Evolutionary conservation across 1,140 invertebrate genomes (phyloP), one percentile per base, ranked within the genome.

Genomic region (Ceratosolen solmsi): DNA sequence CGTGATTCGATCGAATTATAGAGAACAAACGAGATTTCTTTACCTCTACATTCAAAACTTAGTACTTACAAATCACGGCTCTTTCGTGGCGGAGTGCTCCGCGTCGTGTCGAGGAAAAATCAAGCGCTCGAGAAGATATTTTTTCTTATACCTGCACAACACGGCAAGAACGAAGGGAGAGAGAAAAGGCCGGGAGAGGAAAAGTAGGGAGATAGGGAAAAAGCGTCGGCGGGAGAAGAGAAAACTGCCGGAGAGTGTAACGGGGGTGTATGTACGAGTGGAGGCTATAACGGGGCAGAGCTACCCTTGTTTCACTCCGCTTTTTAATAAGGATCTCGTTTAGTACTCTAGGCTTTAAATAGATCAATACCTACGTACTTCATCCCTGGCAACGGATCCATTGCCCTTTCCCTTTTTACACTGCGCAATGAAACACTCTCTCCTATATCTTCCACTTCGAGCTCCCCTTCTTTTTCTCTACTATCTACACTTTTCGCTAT

Each of bases 291-390:
- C 73, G 74, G 70, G 30, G 79, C 84, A 80, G 80, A 80, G 85
- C 86, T 87, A 88, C 86, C 89, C 89, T 87, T 87, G 88, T 89
- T 91, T 90, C 88, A 90, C 90, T 91, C 89, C 86, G 88, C 89
- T 91, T 91, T 91, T 90, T 91, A 90, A 92, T 92, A 91, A 91
- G 89, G 89, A 89, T 88, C 89, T 91, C 90, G 89, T 91, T 91
- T 90, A 89, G 88, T 90, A 89, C 89, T 91, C 89, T 90, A 91
- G 89, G 89, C 90, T 90, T 91, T 91, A 91, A 91, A 91, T 91
- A 91, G 89, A 91, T 91, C 90, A 91, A 91, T 91, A 91, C 90
- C 88, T 88, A 88, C 90, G 87, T 88, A 90, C 88, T 90, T 90
- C 88, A 88, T 90, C 89, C 89, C 89, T 89, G 89, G 89, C 88